These are phyloP conservation scores for Drosophila bocki DNA, from an alignment of 1,140 invertebrate genomes.

Conservation along the genomic window DNA sequence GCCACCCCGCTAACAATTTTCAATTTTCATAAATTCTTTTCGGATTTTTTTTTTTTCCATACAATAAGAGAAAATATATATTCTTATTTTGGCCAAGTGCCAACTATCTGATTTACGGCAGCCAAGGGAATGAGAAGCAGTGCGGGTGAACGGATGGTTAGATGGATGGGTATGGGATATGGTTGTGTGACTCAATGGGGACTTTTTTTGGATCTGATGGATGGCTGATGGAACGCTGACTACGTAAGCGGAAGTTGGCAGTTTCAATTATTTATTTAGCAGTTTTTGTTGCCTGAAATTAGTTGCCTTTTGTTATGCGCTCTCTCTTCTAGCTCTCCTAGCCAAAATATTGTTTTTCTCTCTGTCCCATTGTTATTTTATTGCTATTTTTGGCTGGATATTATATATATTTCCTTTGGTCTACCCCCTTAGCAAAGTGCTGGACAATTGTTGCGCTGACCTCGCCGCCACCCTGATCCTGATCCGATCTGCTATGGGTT, in stretches of 20 bases:
- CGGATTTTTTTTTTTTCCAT: conserved; percentile 8
- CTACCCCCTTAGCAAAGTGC: conserved; percentile 17
- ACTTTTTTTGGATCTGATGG: conserved; percentile 43
- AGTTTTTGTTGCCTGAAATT: conserved; percentile 30
- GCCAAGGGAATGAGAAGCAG: conserved; percentile 31
- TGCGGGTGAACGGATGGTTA: conserved; percentile 1
- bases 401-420: not conserved
- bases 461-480: conserved; percentile 8
- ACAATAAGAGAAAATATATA: conserved; percentile 1
- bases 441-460: conserved; percentile 69
- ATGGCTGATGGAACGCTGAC: conserved; percentile 52
- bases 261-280: conserved; percentile 76
- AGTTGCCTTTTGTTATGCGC: conserved; percentile 61
- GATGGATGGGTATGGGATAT: conserved; percentile 7
- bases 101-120: conserved; percentile 72
- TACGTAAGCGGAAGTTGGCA: conserved; percentile 66
- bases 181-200: conserved; percentile 59
- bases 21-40: conserved; percentile 73
- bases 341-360: conserved; percentile 24
- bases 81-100: conserved; percentile 63
- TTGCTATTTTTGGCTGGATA: conserved; percentile 35
- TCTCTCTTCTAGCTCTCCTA: too few species aligned
- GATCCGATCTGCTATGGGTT: conserved; percentile 12
- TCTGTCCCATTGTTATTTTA: conserved; percentile 51
- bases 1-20: conserved; percentile 53